These are phyloP conservation scores for Rattus norvegicus DNA, from an alignment of 2,113 vertebrate species.

Conservation along the genomic window GRCr8 NC_086033.1:93824001-93824500, in stretches of 20 bases:
- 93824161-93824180: not conserved
- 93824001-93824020: not conserved
- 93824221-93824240: not conserved
- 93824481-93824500: not conserved
- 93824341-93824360: not conserved
- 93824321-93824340: not conserved
- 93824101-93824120: not conserved
- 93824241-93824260: not conserved
- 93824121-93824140: not conserved
- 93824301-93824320: not conserved
- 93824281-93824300: not conserved
- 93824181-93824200: not conserved
- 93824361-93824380: not conserved
- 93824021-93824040: not conserved
- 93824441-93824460: not conserved
- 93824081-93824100: not conserved
- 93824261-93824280: not conserved
- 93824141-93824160: not conserved
- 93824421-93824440: not conserved
- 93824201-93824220: not conserved
- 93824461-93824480: not conserved
- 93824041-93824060: not conserved
- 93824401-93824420: not conserved
- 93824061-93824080: not conserved
- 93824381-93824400: not conserved